Base-by-base conservation (phyloP, 1,140 invertebrate genomes). In the Eumeta japonica region DNA sequence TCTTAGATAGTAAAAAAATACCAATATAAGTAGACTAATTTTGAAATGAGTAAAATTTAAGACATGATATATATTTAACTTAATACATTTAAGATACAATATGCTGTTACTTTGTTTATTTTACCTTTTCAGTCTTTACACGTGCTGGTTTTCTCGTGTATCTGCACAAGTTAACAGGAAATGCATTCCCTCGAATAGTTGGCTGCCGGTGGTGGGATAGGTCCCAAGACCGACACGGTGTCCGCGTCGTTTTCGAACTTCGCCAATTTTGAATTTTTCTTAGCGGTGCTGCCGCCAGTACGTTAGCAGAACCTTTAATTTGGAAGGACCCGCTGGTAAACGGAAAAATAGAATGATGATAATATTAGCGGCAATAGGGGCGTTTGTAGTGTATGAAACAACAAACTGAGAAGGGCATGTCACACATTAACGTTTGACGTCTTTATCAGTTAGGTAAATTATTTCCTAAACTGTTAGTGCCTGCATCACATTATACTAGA, bases 121-220 rank as follows among this genome's bases (percentile, higher is more conserved):
- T n/a, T n/a, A n/a, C n/a, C n/a, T n/a, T n/a, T n/a, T n/a, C 48
- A 20, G 45, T 28, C 10, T 39, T 20, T 10, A 39, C 34, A 12
- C 50, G 32, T 56, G 49, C 28, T 0, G 77, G n/a, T n/a, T n/a
- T n/a, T n/a, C n/a, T n/a, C n/a, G 61, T 1, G 63, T 49, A 7
- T 75, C 67, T 3, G 74, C 76, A 41, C 77, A 82, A 1, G 79
- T 81, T 0, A 83, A 46, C 3, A 83, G 44, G 43, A 83, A 83
- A 12, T 75, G 73, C 31, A 77, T 53, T 1, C 75, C 78, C 1
- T 65, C 61, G 39, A 83, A 83, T 10, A 82, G 43, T 7, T 55
- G 73, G 10, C 67, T 76, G 3, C 70, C 71, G 0, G 40, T 16
- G 3, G 29, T 37, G 79, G 80, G 19, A 83, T 78, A 0, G 81